Base-by-base conservation (phyloP, 2,113 vertebrate species). In the Mormoops blainvillei region DNA sequence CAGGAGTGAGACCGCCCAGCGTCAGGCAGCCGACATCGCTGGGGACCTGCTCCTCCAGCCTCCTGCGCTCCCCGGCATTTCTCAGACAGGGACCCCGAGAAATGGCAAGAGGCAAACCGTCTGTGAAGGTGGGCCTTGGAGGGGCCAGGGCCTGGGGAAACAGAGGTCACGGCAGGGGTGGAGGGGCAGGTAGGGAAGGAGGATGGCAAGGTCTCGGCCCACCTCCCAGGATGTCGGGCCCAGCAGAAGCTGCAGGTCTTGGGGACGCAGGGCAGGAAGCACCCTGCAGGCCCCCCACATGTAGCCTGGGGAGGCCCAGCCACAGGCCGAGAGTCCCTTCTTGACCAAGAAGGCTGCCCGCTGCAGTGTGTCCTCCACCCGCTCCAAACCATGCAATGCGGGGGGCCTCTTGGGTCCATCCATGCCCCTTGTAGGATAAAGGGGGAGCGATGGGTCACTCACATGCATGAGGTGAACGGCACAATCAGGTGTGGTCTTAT, bases 1-100 rank as follows among this genome's bases (percentile, higher is more conserved):
- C 38, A 28, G 56, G 61, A 11, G 19, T 1, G 18, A 41, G 26
- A 18, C 50, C 16, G 13, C 26, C n/a, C 7, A 0, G 63, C 0
- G 33, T 33, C 36, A 36, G 70, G 84, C 4, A 0, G 56, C 9
- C 4, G 4, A 24, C 28, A 14, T 9, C 24, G 18, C 24, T 5
- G 4, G 70, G 15, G 31, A n/a, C 54, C 16, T 16, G 50, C 36
- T 8, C 63, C 24, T 50, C n/a, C 19, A 77, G 56, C 18, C 70
- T 50, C 45, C 28, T 2, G 50, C 65, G 3, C 16, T 12, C 56
- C 63, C 31, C 0, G 0, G 52, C 77, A 63, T 28, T 38, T 13
- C 50, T 26, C 43, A 10, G 20, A 48, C 16, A 33, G 14, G 19
- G 65, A 24, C 6, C 71, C n/a, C 28, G 28, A 84, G 70, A 38